Conservation (phyloP, 2,113 vertebrate species). For the Hydrolagus affinis region DNA sequence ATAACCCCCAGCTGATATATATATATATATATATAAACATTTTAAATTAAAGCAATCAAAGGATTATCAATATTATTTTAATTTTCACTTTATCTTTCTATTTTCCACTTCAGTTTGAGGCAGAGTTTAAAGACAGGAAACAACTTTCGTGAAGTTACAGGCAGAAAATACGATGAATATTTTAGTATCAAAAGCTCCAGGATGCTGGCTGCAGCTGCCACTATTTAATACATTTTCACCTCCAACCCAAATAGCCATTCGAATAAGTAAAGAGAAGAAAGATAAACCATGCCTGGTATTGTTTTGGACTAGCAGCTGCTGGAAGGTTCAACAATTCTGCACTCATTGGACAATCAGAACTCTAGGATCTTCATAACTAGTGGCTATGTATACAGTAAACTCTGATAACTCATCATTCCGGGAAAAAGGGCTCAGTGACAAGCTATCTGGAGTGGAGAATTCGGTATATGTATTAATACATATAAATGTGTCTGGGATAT, state of each 20-base stretch:
- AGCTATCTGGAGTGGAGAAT: no score
- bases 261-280: not conserved
- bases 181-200: not conserved
- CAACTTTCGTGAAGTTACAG: not conserved
- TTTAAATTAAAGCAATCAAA: slow-evolving; percentile 15
- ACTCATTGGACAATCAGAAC: not conserved
- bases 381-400: no score
- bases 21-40: not conserved
- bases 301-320: not conserved
- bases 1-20: no score
- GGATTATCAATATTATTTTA: slow-evolving; percentile 14
- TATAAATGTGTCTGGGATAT: no score
- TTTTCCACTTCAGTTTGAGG: slow-evolving; percentile 20
- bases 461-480: no score
- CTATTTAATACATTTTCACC: not conserved
- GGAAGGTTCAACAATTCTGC: not conserved
- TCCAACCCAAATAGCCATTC: not conserved
- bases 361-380: not conserved
- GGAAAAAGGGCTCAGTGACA: no score
- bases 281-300: not conserved
- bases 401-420: no score
- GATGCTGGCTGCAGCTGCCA: not conserved
- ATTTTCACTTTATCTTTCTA: not conserved
- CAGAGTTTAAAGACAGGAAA: not conserved
- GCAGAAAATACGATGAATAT: not conserved